Base-by-base conservation (phyloP, 2,113 vertebrate genomes). In the Nymphicus hollandicus region DNA sequence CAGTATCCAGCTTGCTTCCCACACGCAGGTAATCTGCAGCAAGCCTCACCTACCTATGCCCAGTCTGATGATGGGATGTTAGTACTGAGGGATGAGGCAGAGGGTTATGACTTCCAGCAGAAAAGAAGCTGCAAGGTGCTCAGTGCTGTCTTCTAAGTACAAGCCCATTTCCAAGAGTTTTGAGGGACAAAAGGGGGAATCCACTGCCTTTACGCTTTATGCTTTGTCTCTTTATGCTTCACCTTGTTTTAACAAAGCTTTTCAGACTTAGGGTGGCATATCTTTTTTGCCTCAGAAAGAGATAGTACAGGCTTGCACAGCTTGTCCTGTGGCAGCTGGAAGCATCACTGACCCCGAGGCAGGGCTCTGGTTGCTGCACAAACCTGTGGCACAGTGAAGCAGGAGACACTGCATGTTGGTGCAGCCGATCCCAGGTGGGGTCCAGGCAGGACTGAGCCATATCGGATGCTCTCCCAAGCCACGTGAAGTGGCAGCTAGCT, bases 371-470 rank as follows among this genome's bases (percentile, higher is more conserved):
- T 29, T 22, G 6, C 68, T 7, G 3, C 77, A 37, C 53, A 44
- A 39, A 53, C 47, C 28, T 33, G 58, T 14, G 56, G 22, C 52
- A 25, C 43, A 4, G n/a, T 17, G 60, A 47, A 53, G 47, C 1
- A 47, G 44, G 58, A 65, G 63, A 37, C 33, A 1, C 53, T 20
- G 10, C 7, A 1, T 31, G 24, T 23, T 65, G 79, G 44, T n/a
- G 46, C 22, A 83, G 27, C 66, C 55, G 52, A 66, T 61, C 66
- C 73, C 43, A 6, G 43, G 9, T 1, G 22, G 14, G 10, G 13
- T 65, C 53, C 28, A 3, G 0, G 0, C 7, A 50, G 27, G 11
- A 43, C n/a, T 0, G 1, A 85, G 56, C n/a, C 11, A 0, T 16
- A 52, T 37, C 3, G 1, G 27, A 46, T 23, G 52, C 47, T 89